phyloP scores from a whole-genome alignment of 2,113 vertebrate species.

The Daphoenositta chrysoptera region DNA sequence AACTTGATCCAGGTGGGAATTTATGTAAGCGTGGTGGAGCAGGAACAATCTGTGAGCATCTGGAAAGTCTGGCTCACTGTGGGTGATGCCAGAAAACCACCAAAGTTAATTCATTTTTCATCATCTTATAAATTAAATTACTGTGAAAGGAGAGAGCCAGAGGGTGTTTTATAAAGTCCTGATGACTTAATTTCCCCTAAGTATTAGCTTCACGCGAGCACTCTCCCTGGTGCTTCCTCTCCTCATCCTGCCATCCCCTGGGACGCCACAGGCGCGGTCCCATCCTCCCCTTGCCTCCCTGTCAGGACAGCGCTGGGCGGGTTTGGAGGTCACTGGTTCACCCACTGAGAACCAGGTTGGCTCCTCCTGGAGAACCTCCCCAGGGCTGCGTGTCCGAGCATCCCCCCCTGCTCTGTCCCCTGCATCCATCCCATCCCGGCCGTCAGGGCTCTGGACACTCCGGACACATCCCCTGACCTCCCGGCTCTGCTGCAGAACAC shows the following conservation, averaged over 20 bases:
- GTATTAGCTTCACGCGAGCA: rapidly evolving
- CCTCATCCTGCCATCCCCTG: neutral
- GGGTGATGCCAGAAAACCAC: constrained; percentile 9
- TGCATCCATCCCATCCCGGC: rapidly evolving
- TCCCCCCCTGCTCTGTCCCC: neutral
- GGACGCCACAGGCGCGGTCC: rapidly evolving
- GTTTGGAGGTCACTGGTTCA: neutral
- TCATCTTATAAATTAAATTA: neutral
- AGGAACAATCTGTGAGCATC: neutral
- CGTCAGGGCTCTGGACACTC: neutral
- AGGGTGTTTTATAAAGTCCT: neutral
- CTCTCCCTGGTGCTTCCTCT: neutral
- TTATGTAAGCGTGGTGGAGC: neutral
- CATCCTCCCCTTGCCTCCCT: neutral
- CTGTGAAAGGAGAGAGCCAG: neutral
- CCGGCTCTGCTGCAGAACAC: neutral
- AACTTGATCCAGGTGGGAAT: constrained; percentile 15
- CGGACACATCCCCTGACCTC: neutral
- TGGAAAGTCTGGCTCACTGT: neutral
- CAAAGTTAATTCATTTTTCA: constrained; percentile 10
- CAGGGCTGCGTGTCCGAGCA: rapidly evolving
- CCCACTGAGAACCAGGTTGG: neutral
- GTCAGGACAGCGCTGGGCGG: rapidly evolving
- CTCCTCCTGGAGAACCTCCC: neutral
- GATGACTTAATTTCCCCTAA: neutral